Evolutionary conservation across 2,888 invertebrate genomes (phyloP), one percentile per base, ranked within the genome.

Genomic region (Melangyna quadrimaculata): DNA sequence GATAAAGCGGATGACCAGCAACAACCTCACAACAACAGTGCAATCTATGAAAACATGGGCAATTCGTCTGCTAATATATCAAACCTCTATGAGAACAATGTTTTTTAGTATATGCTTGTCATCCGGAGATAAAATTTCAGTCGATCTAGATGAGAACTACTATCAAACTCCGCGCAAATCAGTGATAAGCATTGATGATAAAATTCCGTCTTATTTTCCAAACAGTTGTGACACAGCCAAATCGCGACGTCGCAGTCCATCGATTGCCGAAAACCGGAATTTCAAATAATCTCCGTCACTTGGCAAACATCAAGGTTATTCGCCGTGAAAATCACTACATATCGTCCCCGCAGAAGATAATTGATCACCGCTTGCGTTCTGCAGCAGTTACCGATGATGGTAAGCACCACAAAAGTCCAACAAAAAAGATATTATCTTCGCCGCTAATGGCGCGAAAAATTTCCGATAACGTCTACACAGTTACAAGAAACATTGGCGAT

Each of bases 151-250:
- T 22, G 91, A 91, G 81, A 88, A 89, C 74, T 90, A 89, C 70
- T 91, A 91, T 86, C 90, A 92, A 86, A 91, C 91, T 3, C 90
- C 91, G 1, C 89, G 91, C 10, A 91, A 91, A 79, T 91, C 91
- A 14, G 89, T 91, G 12, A 90, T 91, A 6, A 91, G 91, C 63
- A 89, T 92, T 32, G 92, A 92, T 78, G 92, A 92, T 3, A 92
- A 92, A 87, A 88, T 92, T 75, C 90, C 92, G 10, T 92, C 92
- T 0, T 92, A 92, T 75, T 92, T 92, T 88, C 92, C 92, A 14
- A 92, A 92, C 73, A 90, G 90, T 77, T 91, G 90, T 80, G 91
- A 91, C 86, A 90, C 90, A 0, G 69, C 88, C 4, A 91, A 90
- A 88, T 88, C 88, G 43, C 89, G 89, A 29, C 89, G 90, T 6